Conservation (phyloP, 2,888 invertebrate genomes). For the Aphodius sticticus region DNA sequence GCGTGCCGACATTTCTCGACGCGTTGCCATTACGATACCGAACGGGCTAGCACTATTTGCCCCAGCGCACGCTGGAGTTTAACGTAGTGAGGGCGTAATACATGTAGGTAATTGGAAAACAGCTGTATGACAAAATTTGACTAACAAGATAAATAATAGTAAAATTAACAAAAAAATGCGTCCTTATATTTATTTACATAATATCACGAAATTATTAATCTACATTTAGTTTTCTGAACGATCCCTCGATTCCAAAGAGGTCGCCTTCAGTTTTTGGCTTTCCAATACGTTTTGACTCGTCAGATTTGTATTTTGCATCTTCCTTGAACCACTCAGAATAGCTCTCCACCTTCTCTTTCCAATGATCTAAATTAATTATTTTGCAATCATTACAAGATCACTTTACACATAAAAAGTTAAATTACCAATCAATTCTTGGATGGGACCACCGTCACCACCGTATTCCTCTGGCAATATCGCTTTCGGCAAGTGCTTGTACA, state of each 20-base stretch:
- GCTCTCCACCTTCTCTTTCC: slow-evolving; percentile 63
- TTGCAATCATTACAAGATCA: too few species aligned
- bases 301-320: slow-evolving; percentile 60
- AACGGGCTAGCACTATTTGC: too few species aligned
- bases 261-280: slow-evolving; percentile 64
- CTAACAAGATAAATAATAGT: too few species aligned
- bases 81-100: too few species aligned
- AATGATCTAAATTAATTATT: slow-evolving; percentile 55
- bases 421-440: slow-evolving; percentile 54
- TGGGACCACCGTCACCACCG: slow-evolving; percentile 68
- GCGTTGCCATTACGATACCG: too few species aligned
- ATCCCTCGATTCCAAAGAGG: slow-evolving; percentile 64
- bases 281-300: slow-evolving; percentile 65
- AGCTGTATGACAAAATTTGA: too few species aligned
- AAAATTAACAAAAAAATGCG: slow-evolving; percentile 16
- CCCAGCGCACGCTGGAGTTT: too few species aligned
- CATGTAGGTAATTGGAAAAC: too few species aligned
- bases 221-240: slow-evolving; percentile 43
- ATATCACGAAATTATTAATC: slow-evolving; percentile 43
- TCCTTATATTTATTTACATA: slow-evolving; percentile 42
- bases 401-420: neutral
- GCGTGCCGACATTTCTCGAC: too few species aligned
- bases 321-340: slow-evolving; percentile 64
- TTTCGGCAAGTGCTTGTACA: slow-evolving; percentile 67
- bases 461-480: slow-evolving; percentile 70